Conservation (phyloP, 53 echinoderm and acorn worm species). For the Actinopyga echinites region DNA sequence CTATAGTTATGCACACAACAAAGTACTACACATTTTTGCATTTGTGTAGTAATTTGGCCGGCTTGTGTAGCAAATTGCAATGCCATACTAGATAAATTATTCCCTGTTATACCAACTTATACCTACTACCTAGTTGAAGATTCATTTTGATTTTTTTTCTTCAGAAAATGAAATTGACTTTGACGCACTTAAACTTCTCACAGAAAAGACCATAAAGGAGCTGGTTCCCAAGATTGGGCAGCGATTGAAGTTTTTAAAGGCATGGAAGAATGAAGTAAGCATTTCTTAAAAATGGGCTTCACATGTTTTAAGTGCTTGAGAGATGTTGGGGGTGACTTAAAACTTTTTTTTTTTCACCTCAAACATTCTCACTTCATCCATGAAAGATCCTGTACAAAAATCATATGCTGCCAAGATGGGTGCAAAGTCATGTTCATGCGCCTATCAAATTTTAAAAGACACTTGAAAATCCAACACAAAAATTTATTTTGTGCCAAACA, state of each 20-base stretch:
- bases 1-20: too few relatives aligned
- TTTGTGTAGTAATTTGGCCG: too few relatives aligned
- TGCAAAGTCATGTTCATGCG: background rate
- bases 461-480: background rate
- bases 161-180: background rate
- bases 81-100: too few relatives aligned
- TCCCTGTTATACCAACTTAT: too few relatives aligned
- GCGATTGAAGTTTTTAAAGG: background rate
- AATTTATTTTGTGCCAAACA: background rate
- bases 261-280: background rate
- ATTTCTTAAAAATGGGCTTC: background rate
- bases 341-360: slow-evolving; percentile 10
- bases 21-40: too few relatives aligned
- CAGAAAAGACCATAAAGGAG: slow-evolving; percentile 2
- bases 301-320: slow-evolving; percentile 5
- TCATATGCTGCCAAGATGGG: background rate
- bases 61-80: too few relatives aligned
- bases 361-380: slow-evolving; percentile 14
- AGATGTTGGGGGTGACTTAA: background rate
- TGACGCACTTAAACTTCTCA: background rate
- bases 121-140: too few relatives aligned
- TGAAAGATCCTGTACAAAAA: slow-evolving; percentile 1
- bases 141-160: background rate
- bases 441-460: slow-evolving; percentile 1
- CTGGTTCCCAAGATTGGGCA: slow-evolving; percentile 6